Evolutionary conservation across 2,888 invertebrate genomes (phyloP), one percentile per base, ranked within the genome.

Genomic region (Branchellion lobata): DNA sequence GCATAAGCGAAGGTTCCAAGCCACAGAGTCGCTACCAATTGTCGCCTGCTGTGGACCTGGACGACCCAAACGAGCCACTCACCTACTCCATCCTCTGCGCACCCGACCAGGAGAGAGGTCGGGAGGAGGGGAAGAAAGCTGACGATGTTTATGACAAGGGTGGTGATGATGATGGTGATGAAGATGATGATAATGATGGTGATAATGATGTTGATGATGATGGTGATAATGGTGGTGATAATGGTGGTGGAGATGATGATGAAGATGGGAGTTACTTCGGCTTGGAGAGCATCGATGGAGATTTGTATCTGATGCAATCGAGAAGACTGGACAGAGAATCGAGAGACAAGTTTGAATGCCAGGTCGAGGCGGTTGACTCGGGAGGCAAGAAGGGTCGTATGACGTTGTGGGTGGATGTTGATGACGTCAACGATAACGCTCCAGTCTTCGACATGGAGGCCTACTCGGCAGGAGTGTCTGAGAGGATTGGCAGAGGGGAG

Each of bases 371-470:
- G 36, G 34, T 34, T 5, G 77, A 77, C 40, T 61, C 29, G 8
- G 77, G 77, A 57, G 65, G 57, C 5, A 53, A 53, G 18, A 33
- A 14, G 34, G 77, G 61, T 18, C 21, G 29, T 0, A 65, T 77
- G 77, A 65, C 34, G 24, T 18, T 77, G n/a, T 29, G 34, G 29
- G 40, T 77, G n/a, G 57, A 61, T 31, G 36, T 77, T 18, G 27
- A 29, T 36, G 77, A 77, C 57, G 47, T 34, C 65, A 77, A 77
- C 27, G 77, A 77, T 36, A 77, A 77, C 65, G 11, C 36, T 29
- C 77, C 77, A 31, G 27, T 11, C 27, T 77, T 77, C 40, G 77
- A 77, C n/a, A 57, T 65, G 21, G 77, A 65, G 2, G 33, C 27
- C 1, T 77, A 77, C 77, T 57, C 2, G 1, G 40, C 61, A 61